phyloP scores from a whole-genome alignment of 2,888 invertebrate genomes.

The Tortricodes alternella region DNA sequence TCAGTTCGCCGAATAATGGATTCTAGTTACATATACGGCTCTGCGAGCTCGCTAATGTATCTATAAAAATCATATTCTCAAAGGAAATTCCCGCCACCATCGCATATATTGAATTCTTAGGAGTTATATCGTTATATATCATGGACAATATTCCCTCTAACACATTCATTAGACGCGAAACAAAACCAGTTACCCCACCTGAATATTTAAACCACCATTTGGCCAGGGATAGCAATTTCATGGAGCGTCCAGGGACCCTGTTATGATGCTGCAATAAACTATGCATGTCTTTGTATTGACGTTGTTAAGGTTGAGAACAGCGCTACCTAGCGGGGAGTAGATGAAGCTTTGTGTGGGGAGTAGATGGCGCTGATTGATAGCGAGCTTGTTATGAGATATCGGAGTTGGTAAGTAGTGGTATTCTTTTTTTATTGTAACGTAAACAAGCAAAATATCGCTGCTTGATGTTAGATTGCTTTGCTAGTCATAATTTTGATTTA shows the following conservation, averaged over 20 bases:
- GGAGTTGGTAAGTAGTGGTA: too few relatives aligned
- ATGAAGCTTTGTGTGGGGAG: constrained; percentile 22
- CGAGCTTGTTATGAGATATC: neutral
- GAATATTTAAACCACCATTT: constrained; percentile 75
- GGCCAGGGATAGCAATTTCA: constrained; percentile 66
- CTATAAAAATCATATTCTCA: too few relatives aligned
- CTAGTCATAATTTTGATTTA: too few relatives aligned
- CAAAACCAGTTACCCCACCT: constrained; percentile 74
- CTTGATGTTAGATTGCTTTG: too few relatives aligned
- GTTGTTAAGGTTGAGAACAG: constrained; percentile 47
- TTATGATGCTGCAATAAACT: constrained; percentile 71
- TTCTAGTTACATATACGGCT: too few relatives aligned
- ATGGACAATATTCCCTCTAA: constrained; percentile 7
- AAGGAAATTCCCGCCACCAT: too few relatives aligned
- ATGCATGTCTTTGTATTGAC: constrained; percentile 71
- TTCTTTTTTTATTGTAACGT: too few relatives aligned
- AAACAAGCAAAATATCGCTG: too few relatives aligned
- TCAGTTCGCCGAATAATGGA: too few relatives aligned
- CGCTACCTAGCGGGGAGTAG: constrained; percentile 55
- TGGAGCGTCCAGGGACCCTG: constrained; percentile 62
- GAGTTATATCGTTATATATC: neutral
- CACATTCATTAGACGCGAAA: constrained; percentile 68
- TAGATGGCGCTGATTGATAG: constrained; percentile 25
- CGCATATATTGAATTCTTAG: too few relatives aligned
- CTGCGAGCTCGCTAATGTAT: too few relatives aligned